A percentile compares a stretch with the other conserved stretches of the same genome.
phyloP scores from a whole-genome alignment of 2,113 vertebrate species.

The Lophochroa leadbeateri region DNA sequence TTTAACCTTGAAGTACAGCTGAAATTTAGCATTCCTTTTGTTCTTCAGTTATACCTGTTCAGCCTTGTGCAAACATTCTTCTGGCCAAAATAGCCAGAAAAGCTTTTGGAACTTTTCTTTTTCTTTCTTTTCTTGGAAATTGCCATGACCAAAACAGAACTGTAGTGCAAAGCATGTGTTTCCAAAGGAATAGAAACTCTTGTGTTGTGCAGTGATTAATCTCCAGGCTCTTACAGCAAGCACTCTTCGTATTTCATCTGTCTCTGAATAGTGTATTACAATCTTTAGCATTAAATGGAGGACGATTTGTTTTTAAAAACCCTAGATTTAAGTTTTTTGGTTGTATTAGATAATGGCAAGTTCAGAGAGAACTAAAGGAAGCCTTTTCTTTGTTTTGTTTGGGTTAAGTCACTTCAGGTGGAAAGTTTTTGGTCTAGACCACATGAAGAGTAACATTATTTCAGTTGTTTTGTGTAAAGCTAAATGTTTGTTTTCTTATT shows the following conservation, averaged over 20 bases:
- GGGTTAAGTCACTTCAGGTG: background rate
- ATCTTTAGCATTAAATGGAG: background rate
- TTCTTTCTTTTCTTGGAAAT: background rate
- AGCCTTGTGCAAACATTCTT: background rate
- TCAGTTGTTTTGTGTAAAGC: background rate
- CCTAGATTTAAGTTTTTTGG: background rate
- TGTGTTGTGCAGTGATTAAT: background rate
- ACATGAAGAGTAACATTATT: background rate
- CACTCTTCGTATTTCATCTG: background rate
- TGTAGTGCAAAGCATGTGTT: background rate
- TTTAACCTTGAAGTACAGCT: background rate
- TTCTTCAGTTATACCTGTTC: background rate
- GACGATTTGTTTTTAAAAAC: background rate
- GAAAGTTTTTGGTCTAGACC: background rate
- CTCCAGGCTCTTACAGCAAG: background rate
- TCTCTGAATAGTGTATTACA: background rate
- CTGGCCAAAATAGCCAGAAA: background rate
- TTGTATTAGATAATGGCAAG: background rate
- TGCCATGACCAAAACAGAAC: background rate
- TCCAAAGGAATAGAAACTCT: background rate
- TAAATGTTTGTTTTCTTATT: background rate
- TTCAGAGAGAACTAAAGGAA: background rate
- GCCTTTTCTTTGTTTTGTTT: background rate
- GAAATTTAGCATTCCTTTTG: background rate
- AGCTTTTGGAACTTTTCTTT: background rate